Percentiles rank a stretch among this genome's conserved stretches.
Evolutionary conservation across 53 echinoderm and acorn worm species (phyloP).

Genomic region (Antedon mediterranea): DNA sequence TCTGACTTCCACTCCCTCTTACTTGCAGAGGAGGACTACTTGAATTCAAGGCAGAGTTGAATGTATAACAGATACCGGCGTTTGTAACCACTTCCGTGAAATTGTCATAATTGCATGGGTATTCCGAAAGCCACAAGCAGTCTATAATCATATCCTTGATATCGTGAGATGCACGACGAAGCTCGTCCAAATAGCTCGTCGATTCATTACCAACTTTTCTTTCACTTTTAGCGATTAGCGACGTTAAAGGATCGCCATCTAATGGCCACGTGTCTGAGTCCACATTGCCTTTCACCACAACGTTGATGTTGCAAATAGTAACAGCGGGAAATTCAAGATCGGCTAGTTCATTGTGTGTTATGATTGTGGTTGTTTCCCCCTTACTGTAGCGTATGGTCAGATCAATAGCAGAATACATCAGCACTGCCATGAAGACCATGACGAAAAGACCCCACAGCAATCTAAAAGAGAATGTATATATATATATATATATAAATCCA

Average conservation of each 20-base stretch:
- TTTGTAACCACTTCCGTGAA: conserved; percentile 51
- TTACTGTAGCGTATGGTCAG: neutral
- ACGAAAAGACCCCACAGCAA: neutral
- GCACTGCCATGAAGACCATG: neutral
- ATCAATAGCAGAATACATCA: neutral
- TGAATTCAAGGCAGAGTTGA: conserved; percentile 23
- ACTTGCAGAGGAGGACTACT: neutral
- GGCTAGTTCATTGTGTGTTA: neutral
- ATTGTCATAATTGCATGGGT: conserved; percentile 27
- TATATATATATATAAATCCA: too few relatives aligned
- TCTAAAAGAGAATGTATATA: neutral
- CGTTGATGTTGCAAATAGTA: neutral
- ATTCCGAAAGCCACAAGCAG: conserved; percentile 26
- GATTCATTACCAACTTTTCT: too few relatives aligned
- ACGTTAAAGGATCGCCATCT: too few relatives aligned
- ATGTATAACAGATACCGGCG: conserved; percentile 56
- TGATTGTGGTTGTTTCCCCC: neutral
- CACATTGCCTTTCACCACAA: neutral
- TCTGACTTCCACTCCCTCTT: neutral
- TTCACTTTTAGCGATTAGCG: too few relatives aligned
- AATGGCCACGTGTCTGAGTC: too few relatives aligned
- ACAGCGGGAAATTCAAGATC: neutral
- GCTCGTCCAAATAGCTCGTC: neutral
- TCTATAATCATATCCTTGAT: neutral
- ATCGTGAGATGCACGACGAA: neutral